Percentiles rank a stretch among this genome's conserved stretches.
phyloP scores from a whole-genome alignment of 1,140 invertebrate species.

The Ips nitidus region DNA sequence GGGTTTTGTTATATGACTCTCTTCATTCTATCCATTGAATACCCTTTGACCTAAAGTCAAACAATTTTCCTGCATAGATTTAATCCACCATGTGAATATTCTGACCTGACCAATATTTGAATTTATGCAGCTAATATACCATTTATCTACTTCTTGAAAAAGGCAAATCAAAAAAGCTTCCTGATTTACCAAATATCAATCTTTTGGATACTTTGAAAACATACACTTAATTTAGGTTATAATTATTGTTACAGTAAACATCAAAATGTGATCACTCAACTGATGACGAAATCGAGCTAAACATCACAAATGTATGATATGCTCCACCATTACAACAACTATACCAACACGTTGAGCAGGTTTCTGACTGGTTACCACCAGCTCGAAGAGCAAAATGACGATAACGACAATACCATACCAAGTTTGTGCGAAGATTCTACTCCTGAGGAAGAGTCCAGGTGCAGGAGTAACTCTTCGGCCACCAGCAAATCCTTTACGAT shows the following conservation, averaged over 20 bases:
- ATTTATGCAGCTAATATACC: too few species aligned
- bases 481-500: constrained; percentile 69
- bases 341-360: constrained; percentile 47
- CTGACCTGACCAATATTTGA: too few species aligned
- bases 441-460: constrained; percentile 42
- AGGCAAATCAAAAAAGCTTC: too few species aligned
- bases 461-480: constrained; percentile 43
- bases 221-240: too few species aligned
- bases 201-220: too few species aligned
- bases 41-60: too few species aligned
- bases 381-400: constrained; percentile 42
- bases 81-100: too few species aligned
- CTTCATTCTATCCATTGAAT: too few species aligned
- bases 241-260: background rate
- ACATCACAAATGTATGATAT: constrained; percentile 37
- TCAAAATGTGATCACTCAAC: constrained; percentile 9
- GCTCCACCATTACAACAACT: constrained; percentile 50
- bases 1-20: too few species aligned
- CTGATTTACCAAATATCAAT: too few species aligned
- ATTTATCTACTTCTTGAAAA: too few species aligned
- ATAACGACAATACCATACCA: constrained; percentile 41
- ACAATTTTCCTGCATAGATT: too few species aligned
- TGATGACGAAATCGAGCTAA: background rate
- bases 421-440: constrained; percentile 42
- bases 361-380: constrained; percentile 49